Evolutionary conservation across 1,140 invertebrate species (phyloP).

Genomic region (Glossosoma conforme): DNA sequence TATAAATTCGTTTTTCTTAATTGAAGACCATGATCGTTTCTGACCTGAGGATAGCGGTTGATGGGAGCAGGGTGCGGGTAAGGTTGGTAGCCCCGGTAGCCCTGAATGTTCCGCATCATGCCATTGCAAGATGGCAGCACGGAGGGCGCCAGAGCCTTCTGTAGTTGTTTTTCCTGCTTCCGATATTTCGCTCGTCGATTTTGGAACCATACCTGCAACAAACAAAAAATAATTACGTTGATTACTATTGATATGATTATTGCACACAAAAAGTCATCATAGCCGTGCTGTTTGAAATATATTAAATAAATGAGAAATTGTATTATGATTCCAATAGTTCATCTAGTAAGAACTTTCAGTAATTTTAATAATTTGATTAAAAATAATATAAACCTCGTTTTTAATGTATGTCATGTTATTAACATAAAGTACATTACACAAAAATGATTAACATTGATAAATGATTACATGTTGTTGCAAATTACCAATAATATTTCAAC

Average conservation of each 20-base stretch:
- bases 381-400: too few species aligned
- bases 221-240: not conserved
- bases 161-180: slow-evolving; percentile 96
- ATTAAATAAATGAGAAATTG: too few species aligned
- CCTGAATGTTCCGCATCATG: slow-evolving; percentile 96
- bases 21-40: slow-evolving; percentile 7
- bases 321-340: too few species aligned
- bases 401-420: too few species aligned
- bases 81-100: slow-evolving; percentile 85
- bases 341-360: too few species aligned
- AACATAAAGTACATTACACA: too few species aligned
- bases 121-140: slow-evolving; percentile 91
- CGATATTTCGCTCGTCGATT: slow-evolving; percentile 96
- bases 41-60: slow-evolving; percentile 91
- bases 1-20: not conserved
- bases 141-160: slow-evolving; percentile 87
- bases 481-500: too few species aligned
- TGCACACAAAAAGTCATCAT: too few species aligned
- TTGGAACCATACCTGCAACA: slow-evolving; percentile 89
- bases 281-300: too few species aligned
- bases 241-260: slow-evolving; percentile 17
- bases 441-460: too few species aligned
- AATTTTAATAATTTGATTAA: too few species aligned
- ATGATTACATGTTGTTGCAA: too few species aligned
- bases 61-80: slow-evolving; percentile 90